phyloP scores from a whole-genome alignment of 2,113 vertebrate genomes.

The Microcebus tavaratra region DNA sequence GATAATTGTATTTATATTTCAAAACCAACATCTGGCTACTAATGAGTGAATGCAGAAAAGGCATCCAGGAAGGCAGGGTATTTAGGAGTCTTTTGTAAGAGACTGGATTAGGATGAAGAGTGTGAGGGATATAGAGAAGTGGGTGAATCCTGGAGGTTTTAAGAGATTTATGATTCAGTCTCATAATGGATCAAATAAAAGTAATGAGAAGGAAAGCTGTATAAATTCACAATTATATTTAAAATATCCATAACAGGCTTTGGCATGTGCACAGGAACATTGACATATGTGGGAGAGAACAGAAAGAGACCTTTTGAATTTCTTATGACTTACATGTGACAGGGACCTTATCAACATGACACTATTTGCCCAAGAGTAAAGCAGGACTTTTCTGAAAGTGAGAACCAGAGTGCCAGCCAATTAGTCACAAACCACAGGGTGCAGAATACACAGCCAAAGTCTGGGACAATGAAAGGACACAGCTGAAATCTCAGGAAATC shows the following conservation, averaged over 20 bases:
- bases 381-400: neutral
- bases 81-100: neutral
- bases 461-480: neutral
- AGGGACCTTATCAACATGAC: neutral
- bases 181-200: neutral
- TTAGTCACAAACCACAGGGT: neutral
- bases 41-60: neutral
- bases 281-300: neutral
- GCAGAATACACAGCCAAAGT: neutral
- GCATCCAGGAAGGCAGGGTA: neutral
- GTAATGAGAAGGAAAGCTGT: neutral
- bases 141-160: neutral
- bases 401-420: neutral
- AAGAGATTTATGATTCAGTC: neutral
- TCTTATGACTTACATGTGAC: neutral
- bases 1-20: neutral
- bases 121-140: neutral
- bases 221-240: neutral
- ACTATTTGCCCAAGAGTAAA: neutral
- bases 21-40: neutral
- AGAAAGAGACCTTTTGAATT: neutral
- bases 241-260: neutral
- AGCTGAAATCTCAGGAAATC: neutral
- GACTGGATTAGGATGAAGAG: neutral
- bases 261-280: neutral